Percentiles rank a stretch among this genome's conserved stretches.
phyloP scores from a whole-genome alignment of 2,888 invertebrate species.

The Hesperia comma region DNA sequence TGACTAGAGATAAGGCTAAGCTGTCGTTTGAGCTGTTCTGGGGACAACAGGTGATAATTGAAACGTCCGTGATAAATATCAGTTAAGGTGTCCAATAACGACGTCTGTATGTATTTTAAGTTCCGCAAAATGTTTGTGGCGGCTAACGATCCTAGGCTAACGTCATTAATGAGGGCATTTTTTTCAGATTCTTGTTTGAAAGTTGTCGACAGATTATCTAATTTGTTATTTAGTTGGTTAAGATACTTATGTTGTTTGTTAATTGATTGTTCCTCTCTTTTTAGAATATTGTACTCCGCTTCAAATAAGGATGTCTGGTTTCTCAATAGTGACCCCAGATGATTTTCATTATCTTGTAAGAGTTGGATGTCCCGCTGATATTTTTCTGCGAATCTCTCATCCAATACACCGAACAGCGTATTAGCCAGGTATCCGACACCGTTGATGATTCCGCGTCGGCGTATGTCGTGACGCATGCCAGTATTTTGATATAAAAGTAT shows the following conservation, averaged over 20 bases:
- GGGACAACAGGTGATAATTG: conserved; percentile 18
- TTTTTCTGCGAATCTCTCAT: conserved; percentile 41
- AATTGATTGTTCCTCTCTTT: conserved; percentile 20
- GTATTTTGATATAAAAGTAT: conserved; percentile 38
- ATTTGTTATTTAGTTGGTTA: conserved; percentile 4
- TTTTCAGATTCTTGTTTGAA: conserved; percentile 16
- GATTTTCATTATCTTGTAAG: conserved; percentile 28
- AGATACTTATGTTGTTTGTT: conserved; percentile 22
- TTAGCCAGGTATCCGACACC: conserved; percentile 41
- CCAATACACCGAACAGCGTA: conserved; percentile 40
- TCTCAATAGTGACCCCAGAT: conserved; percentile 10
- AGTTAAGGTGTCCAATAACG: conserved; percentile 7
- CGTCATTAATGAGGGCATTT: background rate
- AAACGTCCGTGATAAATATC: conserved; percentile 13
- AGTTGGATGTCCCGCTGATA: conserved; percentile 32
- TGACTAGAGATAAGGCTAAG: conserved; percentile 3
- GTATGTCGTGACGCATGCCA: conserved; percentile 9
- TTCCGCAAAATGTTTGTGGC: background rate
- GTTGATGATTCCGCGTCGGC: conserved; percentile 41
- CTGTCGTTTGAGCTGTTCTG: conserved; percentile 14
- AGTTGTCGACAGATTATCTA: conserved; percentile 13
- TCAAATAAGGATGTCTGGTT: conserved; percentile 29
- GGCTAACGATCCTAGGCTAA: conserved; percentile 1
- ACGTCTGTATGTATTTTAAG: conserved; percentile 5
- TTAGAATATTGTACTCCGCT: conserved; percentile 15